Base-by-base conservation (phyloP, 2,888 invertebrate genomes). In the Meghimatium bilineatum region DNA sequence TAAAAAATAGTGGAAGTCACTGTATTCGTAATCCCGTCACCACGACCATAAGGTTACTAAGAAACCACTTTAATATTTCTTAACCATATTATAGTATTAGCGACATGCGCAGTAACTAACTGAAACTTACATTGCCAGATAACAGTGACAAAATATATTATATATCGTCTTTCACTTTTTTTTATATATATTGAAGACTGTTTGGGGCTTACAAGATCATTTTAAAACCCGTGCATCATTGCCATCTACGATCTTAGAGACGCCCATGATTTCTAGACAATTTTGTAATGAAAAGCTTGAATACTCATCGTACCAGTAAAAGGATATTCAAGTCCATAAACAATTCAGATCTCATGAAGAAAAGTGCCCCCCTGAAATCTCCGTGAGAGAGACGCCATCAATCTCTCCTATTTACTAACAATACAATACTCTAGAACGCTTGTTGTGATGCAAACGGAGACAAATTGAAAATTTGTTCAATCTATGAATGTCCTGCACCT, bases 381-480 rank as follows among this genome's bases (percentile, higher is more conserved):
- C 49, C 38, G 32, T 63, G 20, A 80, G 36, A 36, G 49, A 71
- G 52, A 60, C 52, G 72, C 72, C 69, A 80, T 80, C 80, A 80
- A 80, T 80, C 52, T 79, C 49, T 63, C 69, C 44, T 67, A 69
- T 67, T 79, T 71, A 36, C 60, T 36, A 52, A 52, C 72, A 80
- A 56, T 71, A 80, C 72, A 56, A 72, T 72, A 1, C 71, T 56
- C 36, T n/a, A 29, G 36, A 78, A 36, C 44, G 66, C 34, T 75
- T 79, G 67, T 79, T 79, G 80, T 72, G 56, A 52, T n/a, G 60
- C 60, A 38, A 77, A 38, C 38, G 56, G 56, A 60, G 63, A 63
- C 63, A 63, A 63, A 77, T 77, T 60, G 38, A 32, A 77, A 77
- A 63, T 77, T 77, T 77, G 63, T 38, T 63, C 77, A 77, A 63